Conservation (phyloP, 2,113 vertebrate genomes). For the Lasiurus cinereus region DNA sequence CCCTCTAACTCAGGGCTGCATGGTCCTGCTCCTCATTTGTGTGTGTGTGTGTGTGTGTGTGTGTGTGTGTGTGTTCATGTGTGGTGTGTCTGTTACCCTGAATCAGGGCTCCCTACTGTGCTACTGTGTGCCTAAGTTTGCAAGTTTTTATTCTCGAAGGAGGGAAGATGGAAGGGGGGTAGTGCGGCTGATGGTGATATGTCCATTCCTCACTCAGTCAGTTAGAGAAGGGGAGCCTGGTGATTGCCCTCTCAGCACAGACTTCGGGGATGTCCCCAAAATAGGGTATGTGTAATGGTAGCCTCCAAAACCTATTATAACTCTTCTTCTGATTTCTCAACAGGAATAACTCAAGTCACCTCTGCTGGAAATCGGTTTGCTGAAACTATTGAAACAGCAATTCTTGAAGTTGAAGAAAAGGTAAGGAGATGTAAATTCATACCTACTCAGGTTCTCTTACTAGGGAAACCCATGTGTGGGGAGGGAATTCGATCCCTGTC, state of each 20-base stretch:
- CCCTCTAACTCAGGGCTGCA: neutral
- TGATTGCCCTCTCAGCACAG: neutral
- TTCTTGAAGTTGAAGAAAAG: slow-evolving; percentile 65
- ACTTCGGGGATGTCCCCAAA: neutral
- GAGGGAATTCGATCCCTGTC: no score
- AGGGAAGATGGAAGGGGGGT: neutral
- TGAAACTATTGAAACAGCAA: neutral
- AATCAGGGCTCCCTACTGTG: neutral
- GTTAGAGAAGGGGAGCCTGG: neutral
- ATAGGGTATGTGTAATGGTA: neutral
- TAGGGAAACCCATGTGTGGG: neutral
- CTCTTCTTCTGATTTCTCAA: slow-evolving; percentile 69
- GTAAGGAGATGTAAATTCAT: neutral
- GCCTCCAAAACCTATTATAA: neutral
- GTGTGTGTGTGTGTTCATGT: neutral
- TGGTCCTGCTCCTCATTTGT: neutral
- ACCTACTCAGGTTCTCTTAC: neutral
- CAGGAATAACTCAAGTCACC: slow-evolving; percentile 64
- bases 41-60: neutral
- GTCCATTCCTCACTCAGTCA: neutral
- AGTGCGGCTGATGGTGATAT: no score
- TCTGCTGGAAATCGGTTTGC: slow-evolving; percentile 53
- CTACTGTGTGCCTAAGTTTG: neutral
- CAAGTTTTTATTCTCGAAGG: neutral
- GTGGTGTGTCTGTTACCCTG: neutral